These are phyloP conservation scores for Vesta saturnalis DNA, from an alignment of 2,888 invertebrate genomes.

Conservation along the genomic window DNA sequence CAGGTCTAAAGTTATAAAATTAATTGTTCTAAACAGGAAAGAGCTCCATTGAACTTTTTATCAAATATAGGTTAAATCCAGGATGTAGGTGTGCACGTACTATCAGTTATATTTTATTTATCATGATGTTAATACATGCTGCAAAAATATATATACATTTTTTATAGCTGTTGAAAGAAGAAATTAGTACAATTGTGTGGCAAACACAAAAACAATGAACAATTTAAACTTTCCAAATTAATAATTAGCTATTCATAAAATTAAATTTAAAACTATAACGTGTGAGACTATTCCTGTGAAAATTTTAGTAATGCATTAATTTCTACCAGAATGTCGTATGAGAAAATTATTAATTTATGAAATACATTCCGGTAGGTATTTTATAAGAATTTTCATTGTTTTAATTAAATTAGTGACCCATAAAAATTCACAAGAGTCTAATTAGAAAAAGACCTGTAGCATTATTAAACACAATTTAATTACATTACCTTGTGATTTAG, in stretches of 20 bases:
- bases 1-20: not conserved
- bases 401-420: not conserved
- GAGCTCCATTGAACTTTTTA: not conserved
- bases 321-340: not conserved
- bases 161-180: not conserved
- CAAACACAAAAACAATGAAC: not conserved
- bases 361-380: not conserved
- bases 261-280: not conserved
- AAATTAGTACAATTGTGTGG: not conserved
- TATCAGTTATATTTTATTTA: not conserved
- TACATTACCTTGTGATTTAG: conserved; percentile 21
- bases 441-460: not conserved
- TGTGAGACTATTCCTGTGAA: not conserved
- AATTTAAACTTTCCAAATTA: not conserved
- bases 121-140: not conserved
- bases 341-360: not conserved
- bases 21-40: not conserved
- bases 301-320: not conserved
- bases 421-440: not conserved
- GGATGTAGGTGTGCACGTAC: not conserved
- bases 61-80: not conserved
- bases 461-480: conserved; percentile 30
- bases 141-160: not conserved
- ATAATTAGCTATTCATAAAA: no score
- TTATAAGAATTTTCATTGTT: conserved; percentile 1